phyloP scores from a whole-genome alignment of 2,113 vertebrate genomes.

The Chloebia gouldiae region DNA sequence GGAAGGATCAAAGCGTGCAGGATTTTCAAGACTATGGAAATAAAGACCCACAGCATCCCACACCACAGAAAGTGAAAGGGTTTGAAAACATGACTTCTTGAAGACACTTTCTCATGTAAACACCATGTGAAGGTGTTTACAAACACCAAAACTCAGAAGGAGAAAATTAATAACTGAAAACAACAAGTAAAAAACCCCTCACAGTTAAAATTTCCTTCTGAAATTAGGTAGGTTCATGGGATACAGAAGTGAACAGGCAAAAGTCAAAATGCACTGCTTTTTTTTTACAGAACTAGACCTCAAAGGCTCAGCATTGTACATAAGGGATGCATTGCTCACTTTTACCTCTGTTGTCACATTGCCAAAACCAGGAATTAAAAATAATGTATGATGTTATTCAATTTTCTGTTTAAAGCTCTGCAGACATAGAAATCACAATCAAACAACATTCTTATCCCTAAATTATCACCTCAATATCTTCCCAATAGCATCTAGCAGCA shows the following conservation, averaged over 20 bases:
- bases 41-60: background rate
- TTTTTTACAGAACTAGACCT: background rate
- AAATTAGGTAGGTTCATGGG: background rate
- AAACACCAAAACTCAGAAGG: background rate
- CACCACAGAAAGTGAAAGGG: background rate
- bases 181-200: background rate
- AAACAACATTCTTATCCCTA: background rate
- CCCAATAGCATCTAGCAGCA: background rate
- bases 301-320: background rate
- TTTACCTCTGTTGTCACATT: background rate
- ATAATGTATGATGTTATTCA: rapidly evolving
- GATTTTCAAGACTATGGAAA: background rate
- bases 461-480: background rate
- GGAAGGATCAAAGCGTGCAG: background rate
- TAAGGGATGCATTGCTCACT: background rate
- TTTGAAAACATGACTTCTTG: background rate
- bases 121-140: background rate
- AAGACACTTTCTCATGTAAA: background rate
- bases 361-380: background rate
- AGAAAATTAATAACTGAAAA: background rate
- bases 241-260: background rate
- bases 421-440: background rate
- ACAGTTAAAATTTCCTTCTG: background rate
- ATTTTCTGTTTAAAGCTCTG: background rate
- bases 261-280: background rate